Percentiles rank a stretch among this genome's conserved stretches.
phyloP scores from a whole-genome alignment of 2,797 vertebrate species.

The Lithobates pipiens region DNA sequence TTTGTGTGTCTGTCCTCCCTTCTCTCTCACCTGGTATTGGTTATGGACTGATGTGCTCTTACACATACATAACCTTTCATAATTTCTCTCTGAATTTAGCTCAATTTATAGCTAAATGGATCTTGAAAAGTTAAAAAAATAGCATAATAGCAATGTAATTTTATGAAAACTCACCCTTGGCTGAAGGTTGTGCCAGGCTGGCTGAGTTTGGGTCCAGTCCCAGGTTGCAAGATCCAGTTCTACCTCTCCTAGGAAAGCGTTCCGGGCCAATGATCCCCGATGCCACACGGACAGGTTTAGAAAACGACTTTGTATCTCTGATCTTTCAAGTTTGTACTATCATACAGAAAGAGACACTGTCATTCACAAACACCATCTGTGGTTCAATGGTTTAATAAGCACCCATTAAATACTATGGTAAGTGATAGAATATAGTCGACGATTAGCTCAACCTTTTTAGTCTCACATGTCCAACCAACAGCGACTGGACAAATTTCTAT shows the following conservation, averaged over 20 bases:
- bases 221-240: slow-evolving; percentile 84
- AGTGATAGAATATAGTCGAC: background rate
- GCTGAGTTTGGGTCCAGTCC: slow-evolving; percentile 85
- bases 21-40: too few species aligned
- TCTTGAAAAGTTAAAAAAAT: too few species aligned
- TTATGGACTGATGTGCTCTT: too few species aligned
- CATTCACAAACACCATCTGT: background rate
- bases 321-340: slow-evolving; percentile 87
- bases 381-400: too few species aligned
- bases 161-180: slow-evolving; percentile 81
- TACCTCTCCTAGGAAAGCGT: slow-evolving; percentile 93
- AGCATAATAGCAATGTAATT: background rate
- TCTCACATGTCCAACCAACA: too few species aligned
- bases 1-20: too few species aligned
- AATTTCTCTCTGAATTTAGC: background rate
- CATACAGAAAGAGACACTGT: background rate
- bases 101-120: background rate
- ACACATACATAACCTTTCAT: too few species aligned
- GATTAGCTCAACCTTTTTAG: too few species aligned
- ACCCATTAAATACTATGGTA: background rate
- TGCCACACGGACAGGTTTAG: slow-evolving; percentile 96
- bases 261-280: slow-evolving; percentile 85
- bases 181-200: slow-evolving; percentile 86
- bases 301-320: slow-evolving; percentile 84
- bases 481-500: too few species aligned